Evolutionary conservation across 1,140 invertebrate species (phyloP).

Genomic region (Euschistus heros): DNA sequence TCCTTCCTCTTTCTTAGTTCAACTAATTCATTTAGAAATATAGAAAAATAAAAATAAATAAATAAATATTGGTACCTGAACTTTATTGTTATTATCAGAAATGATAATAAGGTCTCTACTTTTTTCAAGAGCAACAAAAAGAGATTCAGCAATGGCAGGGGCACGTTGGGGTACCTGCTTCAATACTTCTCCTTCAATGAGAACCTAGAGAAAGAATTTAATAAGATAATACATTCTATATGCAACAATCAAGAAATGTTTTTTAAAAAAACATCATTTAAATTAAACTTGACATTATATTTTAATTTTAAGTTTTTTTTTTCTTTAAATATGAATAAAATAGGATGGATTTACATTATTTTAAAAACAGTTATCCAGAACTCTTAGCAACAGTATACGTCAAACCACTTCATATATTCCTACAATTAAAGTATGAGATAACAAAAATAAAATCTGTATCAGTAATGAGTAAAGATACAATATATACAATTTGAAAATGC

Average conservation of each 20-base stretch:
- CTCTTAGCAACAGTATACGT: no score
- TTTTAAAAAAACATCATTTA: neutral
- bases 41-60: no score
- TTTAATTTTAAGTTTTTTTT: neutral
- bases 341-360: neutral
- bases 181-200: conserved; percentile 2
- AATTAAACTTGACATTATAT: neutral
- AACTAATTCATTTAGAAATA: no score
- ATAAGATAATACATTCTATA: neutral
- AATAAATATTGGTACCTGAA: no score
- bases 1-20: no score
- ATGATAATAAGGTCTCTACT: conserved; percentile 78
- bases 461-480: no score
- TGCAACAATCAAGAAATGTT: neutral
- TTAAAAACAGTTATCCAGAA: no score
- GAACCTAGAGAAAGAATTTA: neutral
- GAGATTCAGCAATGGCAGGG: conserved; percentile 1
- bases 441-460: no score
- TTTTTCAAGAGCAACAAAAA: conserved; percentile 55
- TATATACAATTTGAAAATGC: no score
- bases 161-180: neutral
- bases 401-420: no score
- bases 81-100: conserved; percentile 68
- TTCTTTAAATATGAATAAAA: neutral
- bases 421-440: no score